Conservation (phyloP, 2,113 vertebrate genomes). For the Atractosteus spatula region DNA sequence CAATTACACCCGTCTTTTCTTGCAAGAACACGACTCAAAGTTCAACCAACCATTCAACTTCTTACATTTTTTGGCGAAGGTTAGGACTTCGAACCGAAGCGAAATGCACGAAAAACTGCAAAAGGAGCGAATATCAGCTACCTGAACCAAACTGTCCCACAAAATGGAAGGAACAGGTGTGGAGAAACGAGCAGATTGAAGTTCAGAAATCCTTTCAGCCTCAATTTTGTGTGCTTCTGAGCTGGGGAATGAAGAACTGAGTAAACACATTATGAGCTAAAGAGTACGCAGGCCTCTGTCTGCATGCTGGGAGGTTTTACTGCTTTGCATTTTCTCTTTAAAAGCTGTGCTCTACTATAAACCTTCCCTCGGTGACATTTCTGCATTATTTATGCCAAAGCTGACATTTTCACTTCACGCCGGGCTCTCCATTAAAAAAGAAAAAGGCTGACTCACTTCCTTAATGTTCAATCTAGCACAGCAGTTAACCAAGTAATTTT, state of each 20-base stretch:
- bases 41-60: no score
- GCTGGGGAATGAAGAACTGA: not conserved
- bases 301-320: not conserved
- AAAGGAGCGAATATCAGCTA: no score
- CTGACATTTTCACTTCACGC: slow-evolving; percentile 64
- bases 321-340: slow-evolving; percentile 7
- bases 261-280: slow-evolving; percentile 2
- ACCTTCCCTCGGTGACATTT: slow-evolving; percentile 54
- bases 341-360: slow-evolving; percentile 22
- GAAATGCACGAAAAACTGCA: no score
- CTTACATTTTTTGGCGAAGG: no score
- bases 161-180: not conserved
- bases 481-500: slow-evolving; percentile 3
- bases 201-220: no score
- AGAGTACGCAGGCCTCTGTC: not conserved
- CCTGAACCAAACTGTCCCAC: no score
- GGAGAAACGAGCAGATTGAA: not conserved
- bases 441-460: slow-evolving; percentile 38
- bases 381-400: slow-evolving; percentile 69
- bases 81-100: no score
- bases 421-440: slow-evolving; percentile 47
- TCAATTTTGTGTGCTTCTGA: no score
- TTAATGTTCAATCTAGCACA: slow-evolving; percentile 1
- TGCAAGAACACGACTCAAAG: no score
- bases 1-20: no score